phyloP scores from a whole-genome alignment of 2,113 vertebrate genomes.

The Colaptes auratus region DNA sequence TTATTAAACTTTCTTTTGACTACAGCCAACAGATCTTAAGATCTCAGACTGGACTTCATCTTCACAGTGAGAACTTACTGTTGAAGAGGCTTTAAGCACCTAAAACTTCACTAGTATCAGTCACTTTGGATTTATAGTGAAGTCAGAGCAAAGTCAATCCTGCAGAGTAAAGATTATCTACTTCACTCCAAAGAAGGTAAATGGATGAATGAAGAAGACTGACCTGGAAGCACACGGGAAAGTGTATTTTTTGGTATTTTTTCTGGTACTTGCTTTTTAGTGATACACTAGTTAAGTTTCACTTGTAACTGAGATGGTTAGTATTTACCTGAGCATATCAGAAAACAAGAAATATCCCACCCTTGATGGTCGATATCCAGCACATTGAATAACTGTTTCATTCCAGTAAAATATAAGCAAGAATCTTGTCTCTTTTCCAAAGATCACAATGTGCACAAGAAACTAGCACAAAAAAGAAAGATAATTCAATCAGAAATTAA shows the following conservation, averaged over 20 bases:
- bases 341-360: not conserved
- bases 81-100: not conserved
- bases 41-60: not conserved
- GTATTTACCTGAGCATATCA: not conserved
- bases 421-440: not conserved
- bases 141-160: not conserved
- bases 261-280: not conserved
- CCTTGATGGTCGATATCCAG: not conserved
- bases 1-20: not conserved
- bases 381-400: not conserved
- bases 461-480: not conserved
- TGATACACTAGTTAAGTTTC: not conserved
- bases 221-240: not conserved
- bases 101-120: not conserved
- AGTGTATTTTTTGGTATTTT: not conserved
- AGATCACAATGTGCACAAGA: not conserved
- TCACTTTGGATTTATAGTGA: not conserved
- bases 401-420: not conserved
- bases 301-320: not conserved
- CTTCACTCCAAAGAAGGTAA: not conserved
- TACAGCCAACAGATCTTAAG: not conserved
- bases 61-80: not conserved
- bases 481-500: not conserved
- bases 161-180: not conserved
- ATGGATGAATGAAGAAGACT: not conserved